Conservation (phyloP, 2,113 vertebrate species). For the Peromyscus polionotus region DNA sequence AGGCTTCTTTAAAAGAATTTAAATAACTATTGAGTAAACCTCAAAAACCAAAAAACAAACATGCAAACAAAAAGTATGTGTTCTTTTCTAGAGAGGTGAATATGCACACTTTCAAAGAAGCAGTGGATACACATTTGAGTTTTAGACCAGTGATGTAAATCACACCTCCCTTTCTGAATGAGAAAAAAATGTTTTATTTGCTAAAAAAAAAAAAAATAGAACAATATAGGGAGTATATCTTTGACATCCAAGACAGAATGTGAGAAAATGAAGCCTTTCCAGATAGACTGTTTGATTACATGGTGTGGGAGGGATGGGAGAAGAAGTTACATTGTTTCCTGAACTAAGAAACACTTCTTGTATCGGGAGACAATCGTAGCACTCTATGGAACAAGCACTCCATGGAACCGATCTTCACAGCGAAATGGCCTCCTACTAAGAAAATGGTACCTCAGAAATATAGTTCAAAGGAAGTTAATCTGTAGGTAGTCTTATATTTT, state of each 20-base stretch:
- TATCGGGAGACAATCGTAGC: background rate
- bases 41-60: background rate
- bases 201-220: background rate
- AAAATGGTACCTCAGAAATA: background rate
- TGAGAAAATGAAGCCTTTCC: background rate
- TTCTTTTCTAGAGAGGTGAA: constrained; percentile 44
- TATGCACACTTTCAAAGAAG: background rate
- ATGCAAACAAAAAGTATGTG: background rate
- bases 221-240: background rate
- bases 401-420: background rate
- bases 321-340: constrained; percentile 36
- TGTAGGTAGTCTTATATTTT: background rate
- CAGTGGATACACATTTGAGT: background rate
- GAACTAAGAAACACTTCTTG: constrained; percentile 35
- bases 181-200: constrained; percentile 55
- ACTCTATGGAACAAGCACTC: no score
- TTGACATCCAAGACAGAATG: background rate
- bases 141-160: constrained; percentile 33
- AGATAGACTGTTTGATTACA: background rate
- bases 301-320: background rate
- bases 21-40: constrained; percentile 2
- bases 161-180: background rate
- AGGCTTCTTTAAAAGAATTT: constrained; percentile 15
- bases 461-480: background rate
- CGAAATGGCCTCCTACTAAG: constrained; percentile 21